Conservation (phyloP, 2,888 invertebrate genomes). For the Amiota mariae region DNA sequence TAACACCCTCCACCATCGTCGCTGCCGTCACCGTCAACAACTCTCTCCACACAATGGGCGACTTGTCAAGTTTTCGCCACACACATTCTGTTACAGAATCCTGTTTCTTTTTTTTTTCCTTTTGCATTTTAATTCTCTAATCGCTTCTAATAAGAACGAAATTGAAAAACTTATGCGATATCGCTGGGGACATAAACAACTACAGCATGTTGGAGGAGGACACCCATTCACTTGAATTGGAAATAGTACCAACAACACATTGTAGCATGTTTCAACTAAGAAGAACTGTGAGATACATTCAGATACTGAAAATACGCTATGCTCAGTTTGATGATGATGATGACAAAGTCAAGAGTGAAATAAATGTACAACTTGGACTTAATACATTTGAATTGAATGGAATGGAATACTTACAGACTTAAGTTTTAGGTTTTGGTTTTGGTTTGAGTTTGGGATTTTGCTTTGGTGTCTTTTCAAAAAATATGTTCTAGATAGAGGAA, state of each 20-base stretch:
- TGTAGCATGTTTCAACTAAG: neutral
- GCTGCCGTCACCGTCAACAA: no score
- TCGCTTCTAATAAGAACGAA: conserved; percentile 72
- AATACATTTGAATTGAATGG: conserved; percentile 22
- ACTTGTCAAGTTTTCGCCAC: conserved; percentile 1
- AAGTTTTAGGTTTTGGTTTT: conserved; percentile 6
- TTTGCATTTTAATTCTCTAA: conserved; percentile 58
- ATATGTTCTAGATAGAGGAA: no score
- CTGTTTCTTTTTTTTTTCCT: conserved; percentile 22
- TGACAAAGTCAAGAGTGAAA: conserved; percentile 4
- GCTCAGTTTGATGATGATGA: neutral
- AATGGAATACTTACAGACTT: conserved; percentile 18
- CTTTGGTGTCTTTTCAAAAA: neutral
- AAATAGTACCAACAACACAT: conserved; percentile 53
- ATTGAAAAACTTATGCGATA: conserved; percentile 72
- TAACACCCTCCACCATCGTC: neutral
- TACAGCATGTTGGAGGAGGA: conserved; percentile 2
- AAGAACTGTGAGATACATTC: neutral
- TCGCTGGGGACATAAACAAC: conserved; percentile 63
- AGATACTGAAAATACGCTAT: neutral
- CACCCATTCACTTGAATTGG: neutral
- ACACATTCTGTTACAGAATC: neutral
- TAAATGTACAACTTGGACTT: conserved; percentile 19
- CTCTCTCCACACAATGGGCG: no score
- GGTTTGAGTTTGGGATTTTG: neutral